Evolutionary conservation across 35 echinoderm and acorn worm genomes (phyloP), one percentile per base, ranked within the genome.

Genomic region (Eucidaris tribuloides): DNA sequence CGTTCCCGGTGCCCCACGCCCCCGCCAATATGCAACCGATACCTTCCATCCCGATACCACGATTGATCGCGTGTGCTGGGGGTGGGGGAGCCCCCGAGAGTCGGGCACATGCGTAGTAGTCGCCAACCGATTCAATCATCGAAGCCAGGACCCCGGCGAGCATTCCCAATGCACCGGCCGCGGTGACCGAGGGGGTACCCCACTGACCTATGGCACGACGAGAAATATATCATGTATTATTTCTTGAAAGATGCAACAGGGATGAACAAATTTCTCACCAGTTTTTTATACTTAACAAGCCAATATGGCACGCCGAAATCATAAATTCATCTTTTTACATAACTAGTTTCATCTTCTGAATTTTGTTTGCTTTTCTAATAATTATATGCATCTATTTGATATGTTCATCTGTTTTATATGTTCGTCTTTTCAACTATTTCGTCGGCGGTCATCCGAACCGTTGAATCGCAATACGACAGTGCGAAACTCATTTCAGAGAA

Each of bases 51-150:
- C 84, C 55, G 2, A 97, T 85, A 33, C 94, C 94, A 24, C 94
- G 80, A 79, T 97, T 97, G 37, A 97, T 85, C 3, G 94, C 94
- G 43, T 97, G 94, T 7, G 79, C 20, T 23, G 94, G 94, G 25
- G 94, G 89, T 15, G 94, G 84, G 0, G 94, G 89, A 32, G 94
- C 89, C 42, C 93, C 93, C 31, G 89, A 92, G 29, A 96, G 59
- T 30, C 88, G 43, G 19, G 93, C 93, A 38, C 93, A 96, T 44
- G 93, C 93, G 65, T 96, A 96, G 63, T 96, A 96, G 30, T 96
- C 92, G 11, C 92, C 93, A 25, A 96, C 49, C 11, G 89, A 96
- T 65, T 96, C 93, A 1, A 96, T 83, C 80, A 96, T 92, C 19
- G 93, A 96, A 0, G 93, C 93, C 11, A 96, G 33, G 15, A 92